Evolutionary conservation across 2,797 vertebrate genomes (phyloP), one percentile per base, ranked within the genome.

Genomic region (Vireo griseus): DNA sequence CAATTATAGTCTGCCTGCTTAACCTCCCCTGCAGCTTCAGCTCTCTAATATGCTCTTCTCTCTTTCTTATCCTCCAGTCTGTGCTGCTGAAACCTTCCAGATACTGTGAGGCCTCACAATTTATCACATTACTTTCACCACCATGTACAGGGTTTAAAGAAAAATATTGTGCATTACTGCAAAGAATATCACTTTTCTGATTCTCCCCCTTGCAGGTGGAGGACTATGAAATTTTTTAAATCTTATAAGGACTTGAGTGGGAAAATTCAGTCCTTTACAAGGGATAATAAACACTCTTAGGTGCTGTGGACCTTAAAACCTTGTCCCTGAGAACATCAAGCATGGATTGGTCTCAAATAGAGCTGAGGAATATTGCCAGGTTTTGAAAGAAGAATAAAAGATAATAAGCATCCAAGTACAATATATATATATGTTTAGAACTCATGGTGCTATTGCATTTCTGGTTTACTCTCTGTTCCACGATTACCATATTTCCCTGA

Each of bases 21-120:
- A 77, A 61, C 81, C 93, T 94, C 68, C 65, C 52, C 84, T 78
- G 72, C 45, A 95, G 83, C 61, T 92, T 80, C 88, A 91, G 79
- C 75, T 92, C 33, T 82, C 61, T 87, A 83, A 92, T 85, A n/a
- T 67, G 42, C 39, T 76, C 50, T 71, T 66, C 39, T 72, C 54
- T 73, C 55, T 86, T 72, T 86, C 90, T 86, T 51, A 79, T 55
- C 50, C 57, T 85, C 35, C 50, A 54, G 65, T 7, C 1, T 54
- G 61, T 50, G 65, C 52, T 74, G 77, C 50, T 83, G 45, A 90
- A 92, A 92, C 33, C 63, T 76, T 54, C 74, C 67, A 50, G 55
- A 54, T 92, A 92, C 47, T 57, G 11, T 61, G 80, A 57, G 25
- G 80, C 35, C 66, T 79, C 71, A 71, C 31, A 50, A 47, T 89